A percentile compares a stretch with the other conserved stretches of the same genome.
Evolutionary conservation across 2,113 vertebrate species (phyloP).

Genomic region (Vombatus ursinus): DNA sequence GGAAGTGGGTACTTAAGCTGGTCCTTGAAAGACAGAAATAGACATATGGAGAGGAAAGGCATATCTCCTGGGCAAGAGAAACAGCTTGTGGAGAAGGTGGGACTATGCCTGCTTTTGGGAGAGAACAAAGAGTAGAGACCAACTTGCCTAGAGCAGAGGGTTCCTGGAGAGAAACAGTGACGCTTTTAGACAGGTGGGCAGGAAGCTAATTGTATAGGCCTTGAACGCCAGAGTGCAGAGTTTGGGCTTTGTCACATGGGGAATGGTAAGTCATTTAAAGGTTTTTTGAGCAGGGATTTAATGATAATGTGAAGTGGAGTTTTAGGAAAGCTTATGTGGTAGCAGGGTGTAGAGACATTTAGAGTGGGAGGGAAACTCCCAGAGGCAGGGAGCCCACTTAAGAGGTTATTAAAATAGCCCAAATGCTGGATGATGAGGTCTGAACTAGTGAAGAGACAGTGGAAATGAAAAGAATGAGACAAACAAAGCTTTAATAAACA

Average conservation of each 20-base stretch:
- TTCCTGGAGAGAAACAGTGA: too few relatives aligned
- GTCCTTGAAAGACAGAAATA: too few relatives aligned
- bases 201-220: not conserved
- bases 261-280: not conserved
- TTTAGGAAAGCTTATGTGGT: too few relatives aligned
- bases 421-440: not conserved
- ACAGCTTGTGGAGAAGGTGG: too few relatives aligned
- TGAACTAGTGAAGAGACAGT: not conserved
- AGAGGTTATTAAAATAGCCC: too few relatives aligned
- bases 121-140: too few relatives aligned
- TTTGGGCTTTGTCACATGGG: not conserved
- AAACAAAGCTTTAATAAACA: not conserved
- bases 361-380: not conserved
- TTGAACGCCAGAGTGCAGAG: not conserved
- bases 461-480: not conserved
- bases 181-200: too few relatives aligned
- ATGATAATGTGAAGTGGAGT: not conserved
- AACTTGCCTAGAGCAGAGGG: too few relatives aligned
- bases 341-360: not conserved
- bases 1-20: too few relatives aligned
- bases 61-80: too few relatives aligned
- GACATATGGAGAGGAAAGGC: too few relatives aligned
- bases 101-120: too few relatives aligned
- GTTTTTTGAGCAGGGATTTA: not conserved
- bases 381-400: not conserved